Evolutionary conservation across 1,140 invertebrate species (phyloP).

Genomic region (Chironomus striatipennis): DNA sequence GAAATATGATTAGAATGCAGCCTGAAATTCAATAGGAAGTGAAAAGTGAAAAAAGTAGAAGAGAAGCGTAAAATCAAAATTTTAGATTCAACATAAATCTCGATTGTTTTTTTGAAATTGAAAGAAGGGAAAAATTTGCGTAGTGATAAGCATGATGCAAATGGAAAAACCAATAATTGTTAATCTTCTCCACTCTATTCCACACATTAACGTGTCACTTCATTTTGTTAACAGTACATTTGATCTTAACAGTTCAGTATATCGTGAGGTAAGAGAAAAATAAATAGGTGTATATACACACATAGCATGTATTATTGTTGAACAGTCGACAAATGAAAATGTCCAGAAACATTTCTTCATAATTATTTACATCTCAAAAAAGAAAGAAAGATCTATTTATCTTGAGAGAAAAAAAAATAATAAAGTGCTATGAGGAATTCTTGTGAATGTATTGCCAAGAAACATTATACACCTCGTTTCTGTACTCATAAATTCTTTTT

Average conservation of each 20-base stretch:
- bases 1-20: too few relatives aligned
- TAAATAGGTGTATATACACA: conserved; percentile 4
- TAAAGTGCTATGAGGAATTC: not conserved
- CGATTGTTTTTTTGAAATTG: not conserved
- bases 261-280: conserved; percentile 66
- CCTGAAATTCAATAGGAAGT: too few relatives aligned
- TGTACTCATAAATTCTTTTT: too few relatives aligned
- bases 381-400: not conserved
- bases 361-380: not conserved
- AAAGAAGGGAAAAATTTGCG: not conserved
- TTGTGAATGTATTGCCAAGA: not conserved
- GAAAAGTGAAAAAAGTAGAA: not conserved
- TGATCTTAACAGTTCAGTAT: conserved; percentile 76
- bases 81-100: not conserved
- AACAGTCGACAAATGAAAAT: conserved; percentile 25
- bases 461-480: not conserved
- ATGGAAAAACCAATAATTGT: conserved; percentile 29
- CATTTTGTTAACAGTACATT: conserved; percentile 85
- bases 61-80: not conserved
- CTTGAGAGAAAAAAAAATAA: not conserved
- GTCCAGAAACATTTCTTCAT: not conserved
- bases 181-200: conserved; percentile 73
- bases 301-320: conserved; percentile 29
- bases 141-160: conserved; percentile 2
- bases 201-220: conserved; percentile 80